These are phyloP conservation scores for Thalpophila matura DNA, from an alignment of 2,888 invertebrate genomes.

Conservation along the genomic window DNA sequence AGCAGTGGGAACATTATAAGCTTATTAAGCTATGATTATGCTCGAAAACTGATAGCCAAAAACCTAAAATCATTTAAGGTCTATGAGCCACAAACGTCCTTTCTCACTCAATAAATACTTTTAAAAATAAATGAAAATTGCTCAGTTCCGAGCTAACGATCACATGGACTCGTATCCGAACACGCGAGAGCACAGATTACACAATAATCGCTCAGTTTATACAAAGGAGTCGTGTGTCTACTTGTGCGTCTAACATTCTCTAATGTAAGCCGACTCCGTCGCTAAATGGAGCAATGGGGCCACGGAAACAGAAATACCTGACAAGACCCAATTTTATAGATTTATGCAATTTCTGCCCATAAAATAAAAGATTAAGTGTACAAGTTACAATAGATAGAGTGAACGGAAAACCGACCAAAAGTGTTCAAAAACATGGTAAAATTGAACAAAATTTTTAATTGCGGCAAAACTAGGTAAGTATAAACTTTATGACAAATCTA, in stretches of 20 bases:
- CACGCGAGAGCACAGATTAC: conserved; percentile 35
- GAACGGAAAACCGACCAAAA: no score
- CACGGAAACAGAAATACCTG: conserved; percentile 9
- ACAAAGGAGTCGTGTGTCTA: conserved; percentile 53
- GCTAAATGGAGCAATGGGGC: conserved; percentile 64
- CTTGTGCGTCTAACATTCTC: conserved; percentile 57
- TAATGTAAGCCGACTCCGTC: conserved; percentile 72
- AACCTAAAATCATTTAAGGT: background rate
- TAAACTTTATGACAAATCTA: no score
- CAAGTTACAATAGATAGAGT: no score
- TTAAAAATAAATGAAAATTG: background rate
- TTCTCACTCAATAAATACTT: background rate
- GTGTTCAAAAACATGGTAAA: no score
- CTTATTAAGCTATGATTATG: no score
- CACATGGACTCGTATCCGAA: conserved; percentile 2
- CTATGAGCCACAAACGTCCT: background rate
- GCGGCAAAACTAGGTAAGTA: no score
- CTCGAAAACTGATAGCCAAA: no score
- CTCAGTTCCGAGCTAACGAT: conserved; percentile 4
- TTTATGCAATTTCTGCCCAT: no score
- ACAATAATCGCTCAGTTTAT: conserved; percentile 40
- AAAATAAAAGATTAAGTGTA: no score
- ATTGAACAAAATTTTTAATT: no score
- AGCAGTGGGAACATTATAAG: no score
- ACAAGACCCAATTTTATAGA: background rate